Base-by-base conservation (phyloP, 1,140 invertebrate genomes). In the Xylocopa sonorina region DNA sequence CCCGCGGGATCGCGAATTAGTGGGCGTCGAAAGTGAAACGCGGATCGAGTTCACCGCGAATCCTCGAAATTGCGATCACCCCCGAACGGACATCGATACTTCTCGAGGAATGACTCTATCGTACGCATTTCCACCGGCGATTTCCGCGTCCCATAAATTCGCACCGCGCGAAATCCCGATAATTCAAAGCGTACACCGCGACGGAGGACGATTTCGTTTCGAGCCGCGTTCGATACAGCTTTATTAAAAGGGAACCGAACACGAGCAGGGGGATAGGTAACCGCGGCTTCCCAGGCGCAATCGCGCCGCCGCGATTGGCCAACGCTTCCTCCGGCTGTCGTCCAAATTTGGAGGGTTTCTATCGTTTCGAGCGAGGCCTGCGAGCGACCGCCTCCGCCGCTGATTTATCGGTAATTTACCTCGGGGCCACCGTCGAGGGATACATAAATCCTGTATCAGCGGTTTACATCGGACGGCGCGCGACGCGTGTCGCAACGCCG, bases 21-120 rank as follows among this genome's bases (percentile, higher is more conserved):
- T 88, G 82, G 82, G 84, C 84, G 86, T 88, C 78, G 86, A 83
- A 79, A 86, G 79, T 80, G 72, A 87, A 86, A 84, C 69, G 74
- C 72, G 24, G 6, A 21, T 18, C 43, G 18, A 32, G 60, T 80
- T 48, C 38, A 62, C 51, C 34, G 18, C 29, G n/a, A 24, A 50
- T 64, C 79, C 63, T 64, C n/a, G 27, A 29, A 63, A 43, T 6
- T 38, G 46, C 62, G 27, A 64, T 64, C 27, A 21, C 43, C 24
- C 38, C 16, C 7, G 18, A n/a, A n/a, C n/a, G n/a, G n/a, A n/a
- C n/a, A n/a, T n/a, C n/a, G n/a, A n/a, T n/a, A n/a, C n/a, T n/a
- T n/a, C n/a, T n/a, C 27, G 62, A 64, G 18, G 43, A 38, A 62
- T 62, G n/a, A 21, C 34, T 34, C 21, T 38, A 4, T 18, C 34